Conservation (phyloP, 2,888 invertebrate species). For the Neoaliturus tenellus region DNA sequence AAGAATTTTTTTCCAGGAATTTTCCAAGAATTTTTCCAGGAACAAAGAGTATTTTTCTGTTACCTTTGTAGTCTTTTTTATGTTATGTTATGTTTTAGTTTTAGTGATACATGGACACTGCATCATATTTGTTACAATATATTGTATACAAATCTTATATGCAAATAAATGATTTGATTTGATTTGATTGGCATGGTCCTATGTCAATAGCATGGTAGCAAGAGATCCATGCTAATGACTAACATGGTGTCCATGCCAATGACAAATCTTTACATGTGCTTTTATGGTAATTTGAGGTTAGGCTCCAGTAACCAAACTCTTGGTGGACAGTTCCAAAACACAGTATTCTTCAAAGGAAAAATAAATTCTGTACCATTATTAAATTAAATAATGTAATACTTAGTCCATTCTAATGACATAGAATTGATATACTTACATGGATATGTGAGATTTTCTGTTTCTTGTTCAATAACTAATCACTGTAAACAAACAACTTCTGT, state of each 20-base stretch:
- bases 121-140: no score
- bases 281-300: background rate
- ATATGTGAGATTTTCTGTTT: background rate
- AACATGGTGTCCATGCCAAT: background rate
- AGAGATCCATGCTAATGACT: slow-evolving; percentile 1
- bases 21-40: no score
- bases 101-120: no score
- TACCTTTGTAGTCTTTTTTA: no score
- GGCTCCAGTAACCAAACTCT: background rate
- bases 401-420: background rate
- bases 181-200: background rate
- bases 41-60: background rate
- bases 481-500: background rate
- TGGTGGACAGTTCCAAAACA: background rate
- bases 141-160: no score
- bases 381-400: background rate
- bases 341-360: background rate
- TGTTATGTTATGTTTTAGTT: no score
- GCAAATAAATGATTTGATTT: background rate
- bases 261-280: background rate
- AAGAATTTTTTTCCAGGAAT: no score
- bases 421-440: background rate
- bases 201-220: background rate
- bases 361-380: background rate
- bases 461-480: background rate